Conservation (phyloP, 2,888 invertebrate genomes). For the Harpalus rufipes region DNA sequence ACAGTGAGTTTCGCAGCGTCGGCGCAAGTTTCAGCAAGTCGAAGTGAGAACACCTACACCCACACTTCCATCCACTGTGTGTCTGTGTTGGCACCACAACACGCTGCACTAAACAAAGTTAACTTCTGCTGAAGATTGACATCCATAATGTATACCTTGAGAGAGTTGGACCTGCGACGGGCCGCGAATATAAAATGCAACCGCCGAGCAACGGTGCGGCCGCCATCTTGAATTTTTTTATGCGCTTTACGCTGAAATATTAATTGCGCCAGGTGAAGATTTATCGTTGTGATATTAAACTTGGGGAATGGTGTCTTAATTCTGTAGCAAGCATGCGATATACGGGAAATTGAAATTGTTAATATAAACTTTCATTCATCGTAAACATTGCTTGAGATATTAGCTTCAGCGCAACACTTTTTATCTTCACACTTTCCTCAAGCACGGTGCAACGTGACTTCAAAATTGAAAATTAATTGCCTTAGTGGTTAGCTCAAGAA, state of each 20-base stretch:
- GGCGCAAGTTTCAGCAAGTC: not conserved
- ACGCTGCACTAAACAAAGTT: constrained; percentile 58
- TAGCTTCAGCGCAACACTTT: constrained; percentile 1
- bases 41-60: constrained; percentile 32
- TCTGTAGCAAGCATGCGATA: constrained; percentile 52
- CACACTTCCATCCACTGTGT: not conserved
- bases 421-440: constrained; percentile 14
- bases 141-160: constrained; percentile 56
- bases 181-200: constrained; percentile 52
- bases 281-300: constrained; percentile 59
- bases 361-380: constrained; percentile 51
- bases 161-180: constrained; percentile 35
- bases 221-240: constrained; percentile 53
- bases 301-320: constrained; percentile 57
- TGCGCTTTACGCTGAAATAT: constrained; percentile 55
- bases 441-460: too few relatives aligned
- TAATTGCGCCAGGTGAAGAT: constrained; percentile 58
- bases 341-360: constrained; percentile 52
- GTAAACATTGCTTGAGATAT: constrained; percentile 43
- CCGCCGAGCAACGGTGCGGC: constrained; percentile 14
- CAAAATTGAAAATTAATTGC: too few relatives aligned
- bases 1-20: too few relatives aligned
- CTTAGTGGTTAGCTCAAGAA: too few relatives aligned
- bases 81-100: not conserved
- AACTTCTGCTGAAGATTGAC: constrained; percentile 61